Conservation (phyloP, 2,888 invertebrate species). For the Caenorhabditis sp. region DNA sequence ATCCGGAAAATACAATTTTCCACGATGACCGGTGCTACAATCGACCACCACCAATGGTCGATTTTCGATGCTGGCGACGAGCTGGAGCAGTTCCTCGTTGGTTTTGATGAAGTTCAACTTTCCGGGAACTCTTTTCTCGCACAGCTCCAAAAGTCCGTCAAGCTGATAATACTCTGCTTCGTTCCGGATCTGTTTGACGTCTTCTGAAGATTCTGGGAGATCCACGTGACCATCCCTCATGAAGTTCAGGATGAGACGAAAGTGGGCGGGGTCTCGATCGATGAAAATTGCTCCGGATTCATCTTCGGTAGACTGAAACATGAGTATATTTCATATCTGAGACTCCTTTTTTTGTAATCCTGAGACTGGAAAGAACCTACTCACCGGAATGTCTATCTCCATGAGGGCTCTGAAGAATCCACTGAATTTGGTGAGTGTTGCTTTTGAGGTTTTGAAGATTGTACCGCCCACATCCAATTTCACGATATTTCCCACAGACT, state of each 20-base stretch:
- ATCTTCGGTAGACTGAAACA: constrained; percentile 12
- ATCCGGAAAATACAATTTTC: too few relatives aligned
- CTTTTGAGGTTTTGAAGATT: constrained; percentile 96
- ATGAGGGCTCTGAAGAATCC: constrained; percentile 85
- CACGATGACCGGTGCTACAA: too few relatives aligned
- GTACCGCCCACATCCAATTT: constrained; percentile 98
- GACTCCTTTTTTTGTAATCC: too few relatives aligned
- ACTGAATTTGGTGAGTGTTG: constrained; percentile 96
- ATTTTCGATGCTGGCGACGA: too few relatives aligned
- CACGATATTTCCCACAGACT: constrained; percentile 88
- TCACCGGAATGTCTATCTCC: background rate
- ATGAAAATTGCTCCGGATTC: constrained; percentile 12
- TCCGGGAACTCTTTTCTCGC: too few relatives aligned
- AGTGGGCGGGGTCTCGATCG: constrained; percentile 11
- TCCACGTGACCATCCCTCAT: constrained; percentile 1
- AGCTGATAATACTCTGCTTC: background rate
- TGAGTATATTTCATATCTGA: too few relatives aligned
- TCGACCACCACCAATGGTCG: too few relatives aligned
- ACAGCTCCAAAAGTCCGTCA: background rate
- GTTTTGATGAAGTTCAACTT: too few relatives aligned
- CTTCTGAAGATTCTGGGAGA: background rate
- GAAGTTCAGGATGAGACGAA: constrained; percentile 7
- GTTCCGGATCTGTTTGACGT: background rate
- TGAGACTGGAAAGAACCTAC: background rate
- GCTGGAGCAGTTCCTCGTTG: too few relatives aligned